phyloP scores from a whole-genome alignment of 2,888 invertebrate genomes.

The Agonopterix heracliana region DNA sequence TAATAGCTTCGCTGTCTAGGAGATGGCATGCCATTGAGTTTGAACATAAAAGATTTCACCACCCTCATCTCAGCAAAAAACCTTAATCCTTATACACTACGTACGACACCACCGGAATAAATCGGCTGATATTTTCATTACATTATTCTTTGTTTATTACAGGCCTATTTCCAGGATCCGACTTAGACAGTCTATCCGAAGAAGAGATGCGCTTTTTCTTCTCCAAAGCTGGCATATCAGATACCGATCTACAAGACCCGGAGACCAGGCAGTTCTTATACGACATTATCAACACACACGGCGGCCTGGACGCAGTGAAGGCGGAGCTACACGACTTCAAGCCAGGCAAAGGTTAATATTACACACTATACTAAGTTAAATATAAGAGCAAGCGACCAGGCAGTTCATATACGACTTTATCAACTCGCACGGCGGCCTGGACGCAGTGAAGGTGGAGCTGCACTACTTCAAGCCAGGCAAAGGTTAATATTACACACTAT shows the following conservation, averaged over 20 bases:
- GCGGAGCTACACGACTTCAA: conserved; percentile 70
- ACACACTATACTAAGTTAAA: conserved; percentile 37
- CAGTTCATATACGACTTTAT: no score
- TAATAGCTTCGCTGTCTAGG: no score
- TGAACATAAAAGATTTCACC: no score
- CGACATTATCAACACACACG: conserved; percentile 91
- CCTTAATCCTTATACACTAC: no score
- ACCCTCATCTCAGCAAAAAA: no score
- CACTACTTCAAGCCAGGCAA: conserved; percentile 42
- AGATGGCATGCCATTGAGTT: no score
- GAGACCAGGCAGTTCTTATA: conserved; percentile 95
- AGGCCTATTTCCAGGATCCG: conserved; percentile 59
- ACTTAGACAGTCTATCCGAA: conserved; percentile 51
- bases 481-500: conserved; percentile 12
- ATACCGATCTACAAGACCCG: conserved; percentile 86
- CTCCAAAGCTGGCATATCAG: conserved; percentile 87
- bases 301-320: conserved; percentile 87
- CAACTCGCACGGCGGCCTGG: no score
- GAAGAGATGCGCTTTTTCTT: conserved; percentile 83
- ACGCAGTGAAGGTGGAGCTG: conserved; percentile 82
- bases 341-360: conserved; percentile 29
- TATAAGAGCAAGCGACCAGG: conserved; percentile 89
- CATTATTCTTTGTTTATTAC: no score
- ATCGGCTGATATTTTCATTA: no score
- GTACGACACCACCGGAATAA: no score